A percentile compares a stretch with the other conserved stretches of the same genome.
These are phyloP conservation scores for Rhabdornis inornatus DNA, from an alignment of 2,113 vertebrate genomes.

Conservation along the genomic window DNA sequence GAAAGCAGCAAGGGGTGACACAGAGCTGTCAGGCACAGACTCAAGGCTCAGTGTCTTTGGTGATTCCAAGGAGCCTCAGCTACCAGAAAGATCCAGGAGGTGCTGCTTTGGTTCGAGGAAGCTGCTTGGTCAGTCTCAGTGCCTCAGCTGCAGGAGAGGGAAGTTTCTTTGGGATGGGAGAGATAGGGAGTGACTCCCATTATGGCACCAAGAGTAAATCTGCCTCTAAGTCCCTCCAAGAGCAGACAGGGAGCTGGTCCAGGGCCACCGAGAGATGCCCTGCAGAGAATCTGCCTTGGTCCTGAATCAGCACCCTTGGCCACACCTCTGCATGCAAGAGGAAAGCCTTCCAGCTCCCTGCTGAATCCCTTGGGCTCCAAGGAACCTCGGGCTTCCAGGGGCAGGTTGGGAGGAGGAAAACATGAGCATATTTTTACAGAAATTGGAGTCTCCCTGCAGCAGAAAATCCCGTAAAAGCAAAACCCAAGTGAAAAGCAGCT, in stretches of 20 bases:
- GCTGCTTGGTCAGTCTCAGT: neutral
- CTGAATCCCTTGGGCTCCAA: neutral
- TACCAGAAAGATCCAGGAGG: neutral
- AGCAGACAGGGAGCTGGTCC: neutral
- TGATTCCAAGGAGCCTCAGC: neutral
- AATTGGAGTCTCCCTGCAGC: conserved; percentile 33
- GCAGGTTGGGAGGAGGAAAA: conserved; percentile 5
- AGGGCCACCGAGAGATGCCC: neutral
- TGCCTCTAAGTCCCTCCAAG: neutral
- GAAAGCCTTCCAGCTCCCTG: neutral
- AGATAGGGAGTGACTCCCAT: neutral
- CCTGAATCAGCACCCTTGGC: neutral
- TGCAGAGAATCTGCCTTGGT: neutral
- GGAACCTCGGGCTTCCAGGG: neutral
- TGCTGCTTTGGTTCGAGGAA: neutral
- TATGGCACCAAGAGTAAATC: neutral
- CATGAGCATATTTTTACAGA: neutral
- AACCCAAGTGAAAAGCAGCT: conserved; percentile 45
- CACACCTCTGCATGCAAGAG: neutral
- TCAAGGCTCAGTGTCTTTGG: neutral
- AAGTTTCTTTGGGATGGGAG: neutral
- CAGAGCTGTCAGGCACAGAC: neutral
- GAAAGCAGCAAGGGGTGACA: neutral
- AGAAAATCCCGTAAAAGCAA: conserved; percentile 44
- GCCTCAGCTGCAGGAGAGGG: neutral